Percentiles rank a stretch among this genome's conserved stretches.
Conservation (phyloP, 2,113 vertebrate species). For the Pygoscelis antarcticus region DNA sequence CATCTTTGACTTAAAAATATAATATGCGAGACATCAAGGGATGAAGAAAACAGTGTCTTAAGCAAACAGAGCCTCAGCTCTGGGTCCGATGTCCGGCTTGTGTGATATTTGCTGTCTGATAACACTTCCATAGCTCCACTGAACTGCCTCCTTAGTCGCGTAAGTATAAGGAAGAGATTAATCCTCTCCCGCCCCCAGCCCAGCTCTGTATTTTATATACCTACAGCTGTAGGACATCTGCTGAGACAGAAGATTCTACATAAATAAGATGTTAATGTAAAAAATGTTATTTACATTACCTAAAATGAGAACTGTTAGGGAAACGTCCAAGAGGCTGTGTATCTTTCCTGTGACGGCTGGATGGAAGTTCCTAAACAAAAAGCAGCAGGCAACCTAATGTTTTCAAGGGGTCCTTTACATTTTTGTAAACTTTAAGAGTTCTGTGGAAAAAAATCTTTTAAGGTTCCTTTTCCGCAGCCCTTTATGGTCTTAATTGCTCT, state of each 20-base stretch:
- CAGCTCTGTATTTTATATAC: constrained; percentile 3
- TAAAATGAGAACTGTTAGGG: constrained; percentile 37
- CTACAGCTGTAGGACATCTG: constrained; percentile 60
- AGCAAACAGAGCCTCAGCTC: not conserved
- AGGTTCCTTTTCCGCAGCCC: not conserved
- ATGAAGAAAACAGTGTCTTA: not conserved
- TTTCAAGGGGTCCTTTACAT: not conserved
- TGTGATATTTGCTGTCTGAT: not conserved
- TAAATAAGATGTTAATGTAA: constrained; percentile 62
- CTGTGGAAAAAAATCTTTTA: not conserved
- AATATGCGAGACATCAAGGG: not conserved
- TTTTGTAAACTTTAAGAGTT: not conserved
- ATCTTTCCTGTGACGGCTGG: constrained; percentile 20
- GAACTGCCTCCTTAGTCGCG: not conserved
- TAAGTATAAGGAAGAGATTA: not conserved
- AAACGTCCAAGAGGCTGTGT: constrained; percentile 30
- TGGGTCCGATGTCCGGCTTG: accelerated
- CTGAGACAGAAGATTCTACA: constrained; percentile 27
- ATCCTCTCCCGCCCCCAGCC: not conserved
- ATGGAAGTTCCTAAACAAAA: constrained; percentile 41
- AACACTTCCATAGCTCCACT: not conserved
- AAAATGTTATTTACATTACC: constrained; percentile 59
- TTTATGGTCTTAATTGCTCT: not conserved
- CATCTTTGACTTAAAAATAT: not conserved
- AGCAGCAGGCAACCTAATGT: constrained; percentile 24